Evolutionary conservation across 2,113 vertebrate species (phyloP), one percentile per base, ranked within the genome.

Genomic region (Ameiurus melas): DNA sequence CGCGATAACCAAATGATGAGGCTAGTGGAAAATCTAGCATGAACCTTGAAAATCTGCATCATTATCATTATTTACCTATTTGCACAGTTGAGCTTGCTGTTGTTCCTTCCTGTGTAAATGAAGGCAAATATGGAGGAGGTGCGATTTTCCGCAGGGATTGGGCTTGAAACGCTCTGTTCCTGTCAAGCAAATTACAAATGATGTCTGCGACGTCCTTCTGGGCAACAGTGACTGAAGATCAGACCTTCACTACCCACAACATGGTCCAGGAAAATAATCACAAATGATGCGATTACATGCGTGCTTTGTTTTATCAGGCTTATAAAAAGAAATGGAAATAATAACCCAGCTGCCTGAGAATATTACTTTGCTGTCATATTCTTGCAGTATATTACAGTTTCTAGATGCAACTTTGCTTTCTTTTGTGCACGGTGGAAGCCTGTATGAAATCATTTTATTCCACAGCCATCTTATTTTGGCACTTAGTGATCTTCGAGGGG

Each of bases 11-110:
- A 80, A 33, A 57, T 33, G 10, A 60, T 60, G 53, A 80, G 16
- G 53, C 12, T 57, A 33, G 78, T 80, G 51, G 78, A 80, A 55
- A 17, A 10, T 30, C 57, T 80, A 1, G 4, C 7, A 5, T 53
- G 75, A 77, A n/a, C 27, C 43, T 14, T 47, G 9, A 77, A 57
- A 2, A 57, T 55, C n/a, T 30, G 1, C 77, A 55, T 53, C 51
- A 55, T 79, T 80, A 19, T 30, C 51, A 80, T 80, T 80, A 57
- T 57, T 30, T 80, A 19, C 27, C 78, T 80, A 57, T 80, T 80
- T 17, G 27, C 17, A 80, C 27, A 80, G 78, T 71, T 68, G 20
- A 22, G 20, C 2, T 20, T 39, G 70, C 36, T 77, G 22, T 25
- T 25, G 71, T 43, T 43, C 43, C 43, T 47, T 47, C 43, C 43